Evolutionary conservation across 2,113 vertebrate genomes (phyloP).

Genomic region (Chaetops frenatus): DNA sequence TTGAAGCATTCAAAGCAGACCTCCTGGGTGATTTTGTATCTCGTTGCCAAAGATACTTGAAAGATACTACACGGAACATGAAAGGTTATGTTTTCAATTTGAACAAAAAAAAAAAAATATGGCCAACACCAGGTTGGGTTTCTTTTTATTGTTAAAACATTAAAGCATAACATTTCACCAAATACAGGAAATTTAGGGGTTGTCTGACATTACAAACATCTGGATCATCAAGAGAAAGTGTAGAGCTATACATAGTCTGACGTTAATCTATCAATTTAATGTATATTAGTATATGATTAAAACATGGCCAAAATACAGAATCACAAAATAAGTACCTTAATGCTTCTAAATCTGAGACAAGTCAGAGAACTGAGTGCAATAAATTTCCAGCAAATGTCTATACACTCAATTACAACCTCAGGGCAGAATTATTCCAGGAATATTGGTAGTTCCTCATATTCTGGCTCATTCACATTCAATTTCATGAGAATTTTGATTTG

Average conservation of each 20-base stretch:
- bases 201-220: slow-evolving; percentile 39
- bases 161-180: slow-evolving; percentile 59
- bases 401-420: slow-evolving; percentile 29
- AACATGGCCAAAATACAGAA: slow-evolving; percentile 51
- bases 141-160: slow-evolving; percentile 69
- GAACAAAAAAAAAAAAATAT: background rate
- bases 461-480: background rate
- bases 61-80: background rate
- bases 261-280: slow-evolving; percentile 28
- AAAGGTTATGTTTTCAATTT: background rate
- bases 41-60: background rate
- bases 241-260: slow-evolving; percentile 38
- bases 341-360: slow-evolving; percentile 33
- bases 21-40: background rate
- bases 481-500: background rate
- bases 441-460: background rate
- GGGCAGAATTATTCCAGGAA: slow-evolving; percentile 9
- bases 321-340: slow-evolving; percentile 51
- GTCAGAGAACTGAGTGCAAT: slow-evolving; percentile 7
- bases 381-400: background rate
- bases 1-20: background rate
- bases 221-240: slow-evolving; percentile 37
- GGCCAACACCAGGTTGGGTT: background rate
- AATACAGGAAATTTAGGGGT: slow-evolving; percentile 35
- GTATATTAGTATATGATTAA: slow-evolving; percentile 57